Conservation (phyloP, 1,140 invertebrate species). For the Pseudomyrmex gracilis region DNA sequence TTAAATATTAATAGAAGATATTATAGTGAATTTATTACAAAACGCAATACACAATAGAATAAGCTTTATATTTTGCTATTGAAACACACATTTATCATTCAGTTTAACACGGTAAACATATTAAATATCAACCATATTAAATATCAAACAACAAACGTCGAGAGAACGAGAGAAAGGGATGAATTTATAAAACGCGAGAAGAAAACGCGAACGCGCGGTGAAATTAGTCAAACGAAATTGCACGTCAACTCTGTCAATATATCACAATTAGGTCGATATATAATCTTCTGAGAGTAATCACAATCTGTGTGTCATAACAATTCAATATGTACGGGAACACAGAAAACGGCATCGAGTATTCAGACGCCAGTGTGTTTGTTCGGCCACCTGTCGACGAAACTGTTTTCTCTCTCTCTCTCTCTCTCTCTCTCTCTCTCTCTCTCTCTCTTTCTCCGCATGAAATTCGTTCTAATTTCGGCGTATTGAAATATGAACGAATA, state of each 20-base stretch:
- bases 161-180: too few species aligned
- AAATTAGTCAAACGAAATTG: conserved; percentile 1
- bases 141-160: background rate
- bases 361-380: background rate
- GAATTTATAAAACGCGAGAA: background rate
- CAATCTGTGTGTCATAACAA: background rate
- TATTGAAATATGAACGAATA: conserved; percentile 26
- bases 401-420: too few species aligned
- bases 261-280: background rate
- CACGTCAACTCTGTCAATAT: background rate
- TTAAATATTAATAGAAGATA: conserved; percentile 35
- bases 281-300: background rate
- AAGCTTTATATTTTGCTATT: conserved; percentile 21
- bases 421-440: too few species aligned
- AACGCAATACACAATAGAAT: background rate
- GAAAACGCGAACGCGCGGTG: background rate
- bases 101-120: background rate
- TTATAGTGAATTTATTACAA: conserved; percentile 8
- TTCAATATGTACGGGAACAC: background rate
- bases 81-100: background rate
- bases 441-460: too few species aligned
- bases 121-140: conserved; percentile 23
- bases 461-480: background rate
- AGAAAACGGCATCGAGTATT: background rate
- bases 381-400: too few species aligned